Evolutionary conservation across 1,140 invertebrate genomes (phyloP), one percentile per base, ranked within the genome.

Genomic region (Aphaenogaster ashmeadi): DNA sequence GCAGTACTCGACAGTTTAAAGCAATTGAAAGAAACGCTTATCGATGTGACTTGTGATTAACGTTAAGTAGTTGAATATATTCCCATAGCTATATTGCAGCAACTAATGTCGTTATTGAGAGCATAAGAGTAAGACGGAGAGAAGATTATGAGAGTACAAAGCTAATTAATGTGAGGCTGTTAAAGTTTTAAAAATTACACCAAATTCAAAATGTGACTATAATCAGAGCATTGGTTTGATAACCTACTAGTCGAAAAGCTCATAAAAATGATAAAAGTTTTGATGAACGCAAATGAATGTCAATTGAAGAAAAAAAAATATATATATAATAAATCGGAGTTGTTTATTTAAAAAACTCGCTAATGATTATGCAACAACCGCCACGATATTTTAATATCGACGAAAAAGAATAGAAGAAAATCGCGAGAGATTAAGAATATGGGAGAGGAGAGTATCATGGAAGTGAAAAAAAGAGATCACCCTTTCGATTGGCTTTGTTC

Each of bases 241-340:
- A 21, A 44, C 6, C 5, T 9, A 21, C 11, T 47, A 47, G 6
- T 11, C 36, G 7, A 54, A 27, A 27, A 27, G 27, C 27, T 36
- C 38, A 38, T 66, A 38, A 69, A 11, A 69, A 47, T 21, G n/a
- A 71, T 72, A 52, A 18, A 33, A 72, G 15, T 72, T 47, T 27
- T 9, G 18, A 38, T 21, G 15, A 38, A n/a, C 38, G 21, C 21
- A 27, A 6, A 50, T 33, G 0, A 75, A 41, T 13, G 27, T 47
- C 18, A 33, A 75, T 75, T n/a, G 21, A 56, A 38, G n/a, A 18
- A 21, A 18, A 27, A 56, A 27, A 27, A 27, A 27, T 27, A 0
- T 36, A 38, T 38, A 56, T 56, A 75, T 15, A 38, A 21, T 15
- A 75, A 21, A 78, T 78, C 9, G 1, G 11, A 80, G 13, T 41